Percentiles rank a stretch among this genome's conserved stretches.
phyloP scores from a whole-genome alignment of 1,140 invertebrate genomes.

The Drosophila pandora region DNA sequence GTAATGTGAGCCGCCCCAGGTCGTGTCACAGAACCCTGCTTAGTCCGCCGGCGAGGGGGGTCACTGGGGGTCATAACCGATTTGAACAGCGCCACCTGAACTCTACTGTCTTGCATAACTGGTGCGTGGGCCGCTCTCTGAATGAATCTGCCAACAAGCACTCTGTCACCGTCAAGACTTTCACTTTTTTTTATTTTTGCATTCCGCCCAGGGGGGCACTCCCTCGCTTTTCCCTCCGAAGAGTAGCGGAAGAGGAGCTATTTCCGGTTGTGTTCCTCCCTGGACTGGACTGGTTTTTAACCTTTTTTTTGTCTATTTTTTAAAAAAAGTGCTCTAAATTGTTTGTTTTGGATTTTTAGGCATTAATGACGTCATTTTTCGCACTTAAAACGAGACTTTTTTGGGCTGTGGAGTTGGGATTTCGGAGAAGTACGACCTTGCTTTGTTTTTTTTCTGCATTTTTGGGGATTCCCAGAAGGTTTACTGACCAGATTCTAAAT shows the following conservation, averaged over 20 bases:
- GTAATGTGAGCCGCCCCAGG: neutral
- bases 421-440: slow-evolving; percentile 1
- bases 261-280: slow-evolving; percentile 3
- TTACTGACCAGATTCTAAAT: too few species aligned
- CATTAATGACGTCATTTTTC: slow-evolving; percentile 12
- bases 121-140: slow-evolving; percentile 9
- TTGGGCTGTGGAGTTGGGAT: neutral
- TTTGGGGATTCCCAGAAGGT: too few species aligned
- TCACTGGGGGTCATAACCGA: neutral
- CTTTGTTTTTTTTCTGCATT: neutral
- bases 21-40: neutral
- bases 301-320: neutral
- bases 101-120: slow-evolving; percentile 3
- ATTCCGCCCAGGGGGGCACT: neutral
- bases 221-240: too few species aligned
- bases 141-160: slow-evolving; percentile 1
- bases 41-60: neutral
- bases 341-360: neutral
- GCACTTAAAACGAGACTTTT: neutral
- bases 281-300: neutral
- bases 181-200: slow-evolving; percentile 19
- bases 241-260: too few species aligned
- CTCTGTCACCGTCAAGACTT: slow-evolving; percentile 7
- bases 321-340: neutral
- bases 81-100: neutral